Evolutionary conservation across 1,140 invertebrate genomes (phyloP), one percentile per base, ranked within the genome.

Genomic region (Ceratina japonica): DNA sequence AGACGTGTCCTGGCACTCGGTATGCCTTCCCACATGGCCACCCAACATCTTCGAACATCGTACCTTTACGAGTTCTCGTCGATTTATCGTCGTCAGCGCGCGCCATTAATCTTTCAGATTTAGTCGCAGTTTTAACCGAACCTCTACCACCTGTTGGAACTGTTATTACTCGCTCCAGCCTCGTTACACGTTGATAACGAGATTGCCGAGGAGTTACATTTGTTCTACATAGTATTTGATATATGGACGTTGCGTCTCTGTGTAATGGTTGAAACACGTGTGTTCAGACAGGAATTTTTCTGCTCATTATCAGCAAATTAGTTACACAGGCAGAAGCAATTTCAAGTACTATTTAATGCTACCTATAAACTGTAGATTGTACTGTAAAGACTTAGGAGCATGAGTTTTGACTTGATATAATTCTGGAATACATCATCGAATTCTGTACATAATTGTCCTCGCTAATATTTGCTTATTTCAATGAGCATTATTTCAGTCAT

Each of bases 1-100:
- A 59, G 22, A 51, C 52, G 27, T 74, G 79, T 58, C 64, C 58
- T 27, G 59, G 31, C 66, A 44, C 37, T 44, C 66, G 63, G 59
- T 56, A 37, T 27, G 66, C 24, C 62, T 72, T 75, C 76, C 81
- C 70, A 85, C 77, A 62, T 54, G 65, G 70, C 77, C 84, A 86
- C 73, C 83, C 79, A 73, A 27, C 66, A 59, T 75, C 54, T 59
- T 59, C 65, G 63, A 24, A 51, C 62, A n/a, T 68, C 69, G 59
- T 65, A 58, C 64, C 44, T 76, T 62, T 49, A 73, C 61, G 68
- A 76, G 73, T 75, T 31, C 54, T 51, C 70, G 10, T 37, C 78
- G 70, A 84, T 79, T 84, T 79, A 82, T 84, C 65, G 82, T 74
- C 71, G 31, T 62, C 71, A 63, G 18, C 52, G 12, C 37, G 13